These are phyloP conservation scores for Bradypus variegatus DNA, from an alignment of 2,797 vertebrate genomes.

Conservation along the genomic window DNA sequence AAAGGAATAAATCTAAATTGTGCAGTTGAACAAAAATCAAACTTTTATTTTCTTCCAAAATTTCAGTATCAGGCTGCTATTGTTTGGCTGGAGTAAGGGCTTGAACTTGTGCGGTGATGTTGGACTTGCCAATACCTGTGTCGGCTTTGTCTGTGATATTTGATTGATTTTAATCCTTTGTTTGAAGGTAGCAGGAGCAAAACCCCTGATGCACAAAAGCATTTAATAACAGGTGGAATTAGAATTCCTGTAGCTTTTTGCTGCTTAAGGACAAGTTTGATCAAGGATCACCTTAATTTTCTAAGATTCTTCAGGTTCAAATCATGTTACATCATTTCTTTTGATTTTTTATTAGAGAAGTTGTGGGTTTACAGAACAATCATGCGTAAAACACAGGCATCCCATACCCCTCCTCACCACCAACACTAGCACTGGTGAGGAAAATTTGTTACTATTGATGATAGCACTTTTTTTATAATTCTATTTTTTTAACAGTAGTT, in stretches of 20 bases:
- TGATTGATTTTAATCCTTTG: background rate
- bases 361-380: too few relatives aligned
- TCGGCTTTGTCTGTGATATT: background rate
- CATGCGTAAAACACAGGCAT: too few relatives aligned
- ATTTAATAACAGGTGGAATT: background rate
- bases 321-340: background rate
- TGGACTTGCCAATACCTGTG: background rate
- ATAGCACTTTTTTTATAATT: too few relatives aligned
- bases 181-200: background rate
- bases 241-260: background rate
- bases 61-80: background rate
- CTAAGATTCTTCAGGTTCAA: background rate
- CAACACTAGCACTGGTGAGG: too few relatives aligned
- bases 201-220: background rate
- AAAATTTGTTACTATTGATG: too few relatives aligned
- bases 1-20: background rate
- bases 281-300: background rate
- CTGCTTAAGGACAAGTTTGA: background rate
- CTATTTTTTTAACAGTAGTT: too few relatives aligned
- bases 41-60: background rate
- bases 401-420: too few relatives aligned
- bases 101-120: background rate
- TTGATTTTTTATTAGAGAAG: background rate
- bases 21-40: background rate
- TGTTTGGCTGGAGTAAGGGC: background rate